Conservation (phyloP, 2,113 vertebrate genomes). For the Solea solea region DNA sequence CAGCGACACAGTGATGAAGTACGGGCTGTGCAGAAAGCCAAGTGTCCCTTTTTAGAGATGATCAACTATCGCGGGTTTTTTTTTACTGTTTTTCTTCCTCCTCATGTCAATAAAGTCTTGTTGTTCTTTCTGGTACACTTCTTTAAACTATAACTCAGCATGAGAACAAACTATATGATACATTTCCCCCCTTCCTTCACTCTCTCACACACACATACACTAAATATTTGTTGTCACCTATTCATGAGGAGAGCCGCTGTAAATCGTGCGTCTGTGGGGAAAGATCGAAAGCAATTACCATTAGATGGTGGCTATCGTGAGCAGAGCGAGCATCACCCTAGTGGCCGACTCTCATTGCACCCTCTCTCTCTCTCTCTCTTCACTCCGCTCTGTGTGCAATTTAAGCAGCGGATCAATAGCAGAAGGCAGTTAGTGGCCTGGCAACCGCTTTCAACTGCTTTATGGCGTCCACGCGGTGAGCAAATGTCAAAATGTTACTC, state of each 20-base stretch:
- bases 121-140: conserved; percentile 33
- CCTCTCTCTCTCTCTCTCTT: background rate
- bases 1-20: conserved; percentile 67
- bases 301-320: conserved; percentile 87
- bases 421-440: conserved; percentile 88
- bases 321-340: conserved; percentile 85
- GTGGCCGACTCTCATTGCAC: conserved; percentile 87
- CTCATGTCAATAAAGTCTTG: conserved; percentile 39
- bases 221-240: conserved; percentile 92
- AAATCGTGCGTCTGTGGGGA: conserved; percentile 87
- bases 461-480: conserved; percentile 30
- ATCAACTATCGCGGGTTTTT: conserved; percentile 67
- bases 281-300: conserved; percentile 99
- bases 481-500: conserved; percentile 92
- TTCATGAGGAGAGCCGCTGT: conserved; percentile 85
- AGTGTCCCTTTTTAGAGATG: conserved; percentile 71
- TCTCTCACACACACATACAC: conserved; percentile 29
- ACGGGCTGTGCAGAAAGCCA: conserved; percentile 60
- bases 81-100: conserved; percentile 17
- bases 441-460: conserved; percentile 85
- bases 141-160: conserved; percentile 10
- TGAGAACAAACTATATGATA: conserved; percentile 68
- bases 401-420: conserved; percentile 95
- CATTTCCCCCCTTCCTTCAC: conserved; percentile 77
- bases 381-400: conserved; percentile 87